Evolutionary conservation across 1,140 invertebrate genomes (phyloP).

Genomic region (Telenomus remus): DNA sequence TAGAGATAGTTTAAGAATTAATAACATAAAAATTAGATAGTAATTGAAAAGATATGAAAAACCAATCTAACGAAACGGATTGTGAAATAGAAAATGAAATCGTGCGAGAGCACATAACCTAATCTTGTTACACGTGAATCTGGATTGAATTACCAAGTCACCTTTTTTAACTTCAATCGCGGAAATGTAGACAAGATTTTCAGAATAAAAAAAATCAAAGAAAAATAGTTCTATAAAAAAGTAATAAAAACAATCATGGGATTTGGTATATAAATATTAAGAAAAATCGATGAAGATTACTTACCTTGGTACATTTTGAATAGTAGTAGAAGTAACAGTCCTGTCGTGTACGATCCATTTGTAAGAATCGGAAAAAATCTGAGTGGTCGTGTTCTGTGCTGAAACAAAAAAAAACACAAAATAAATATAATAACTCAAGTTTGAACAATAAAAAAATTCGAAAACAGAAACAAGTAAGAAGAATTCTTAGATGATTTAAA

Average conservation of each 20-base stretch:
- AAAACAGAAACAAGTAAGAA: constrained; percentile 5
- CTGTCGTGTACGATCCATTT: constrained; percentile 76
- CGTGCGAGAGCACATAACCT: neutral
- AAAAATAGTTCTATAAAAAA: no score
- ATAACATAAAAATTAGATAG: no score
- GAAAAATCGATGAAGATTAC: constrained; percentile 39
- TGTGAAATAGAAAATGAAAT: neutral
- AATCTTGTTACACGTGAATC: neutral
- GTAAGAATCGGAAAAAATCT: constrained; percentile 69
- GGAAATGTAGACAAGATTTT: no score
- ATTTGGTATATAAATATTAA: neutral
- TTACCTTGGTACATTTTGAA: constrained; percentile 87
- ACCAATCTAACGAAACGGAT: neutral
- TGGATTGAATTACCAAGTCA: neutral
- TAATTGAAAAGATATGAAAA: no score
- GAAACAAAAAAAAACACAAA: constrained; percentile 49
- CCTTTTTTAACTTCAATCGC: neutral
- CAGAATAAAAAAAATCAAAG: no score
- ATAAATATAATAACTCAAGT: no score
- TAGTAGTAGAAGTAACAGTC: constrained; percentile 83
- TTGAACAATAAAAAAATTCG: no score
- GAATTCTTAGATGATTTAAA: neutral
- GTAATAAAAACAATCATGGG: neutral
- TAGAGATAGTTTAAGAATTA: no score
- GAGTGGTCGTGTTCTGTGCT: constrained; percentile 74